Evolutionary conservation across 2,888 invertebrate species (phyloP).

Genomic region (Lepidocyrtoides sp.): DNA sequence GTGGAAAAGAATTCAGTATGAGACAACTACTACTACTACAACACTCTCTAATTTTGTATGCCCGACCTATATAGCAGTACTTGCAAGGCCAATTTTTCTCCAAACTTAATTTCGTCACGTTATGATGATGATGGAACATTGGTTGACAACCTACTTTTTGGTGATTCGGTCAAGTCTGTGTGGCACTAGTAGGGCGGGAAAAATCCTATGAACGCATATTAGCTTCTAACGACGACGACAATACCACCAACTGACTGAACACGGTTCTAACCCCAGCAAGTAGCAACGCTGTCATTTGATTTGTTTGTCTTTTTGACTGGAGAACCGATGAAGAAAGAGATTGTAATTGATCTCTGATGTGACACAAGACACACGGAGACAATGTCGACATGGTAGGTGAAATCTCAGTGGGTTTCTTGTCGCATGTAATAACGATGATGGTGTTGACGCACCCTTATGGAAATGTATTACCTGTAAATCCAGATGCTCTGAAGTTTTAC

Average conservation of each 20-base stretch:
- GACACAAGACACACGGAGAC: constrained; percentile 63
- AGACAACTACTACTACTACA: background rate
- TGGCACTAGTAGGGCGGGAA: background rate
- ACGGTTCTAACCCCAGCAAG: background rate
- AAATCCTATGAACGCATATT: background rate
- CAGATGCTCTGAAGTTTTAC: too few relatives aligned
- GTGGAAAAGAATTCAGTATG: background rate
- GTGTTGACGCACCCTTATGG: constrained; percentile 68
- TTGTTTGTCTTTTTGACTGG: constrained; percentile 55
- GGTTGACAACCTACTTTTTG: too few relatives aligned
- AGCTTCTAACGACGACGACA: too few relatives aligned
- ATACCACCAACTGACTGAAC: background rate
- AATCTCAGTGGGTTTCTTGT: constrained; percentile 64
- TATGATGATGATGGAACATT: too few relatives aligned
- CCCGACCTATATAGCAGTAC: too few relatives aligned
- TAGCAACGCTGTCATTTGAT: background rate
- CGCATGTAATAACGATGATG: constrained; percentile 74
- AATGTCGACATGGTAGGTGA: constrained; percentile 67
- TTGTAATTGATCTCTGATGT: constrained; percentile 76
- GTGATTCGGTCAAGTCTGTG: constrained; percentile 12
- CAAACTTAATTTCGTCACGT: too few relatives aligned
- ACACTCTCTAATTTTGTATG: too few relatives aligned
- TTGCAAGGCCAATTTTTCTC: background rate
- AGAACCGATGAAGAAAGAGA: constrained; percentile 37
- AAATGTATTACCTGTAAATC: background rate